Evolutionary conservation across 2,888 invertebrate species (phyloP).

Genomic region (Meiosimyza decipiens): DNA sequence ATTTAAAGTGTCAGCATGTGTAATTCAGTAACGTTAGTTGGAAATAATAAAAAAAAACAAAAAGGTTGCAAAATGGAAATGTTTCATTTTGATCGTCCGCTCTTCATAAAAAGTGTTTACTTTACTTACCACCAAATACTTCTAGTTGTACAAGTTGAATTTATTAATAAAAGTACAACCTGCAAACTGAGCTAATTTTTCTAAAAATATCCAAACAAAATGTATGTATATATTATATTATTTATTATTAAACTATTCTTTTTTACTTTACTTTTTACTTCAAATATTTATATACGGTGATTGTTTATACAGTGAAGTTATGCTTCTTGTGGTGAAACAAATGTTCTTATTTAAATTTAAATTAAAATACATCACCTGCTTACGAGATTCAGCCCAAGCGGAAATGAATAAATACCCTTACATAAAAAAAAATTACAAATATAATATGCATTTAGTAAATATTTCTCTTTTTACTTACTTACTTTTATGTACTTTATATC

Average conservation of each 20-base stretch:
- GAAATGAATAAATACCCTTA: slow-evolving; percentile 35
- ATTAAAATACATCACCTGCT: slow-evolving; percentile 28
- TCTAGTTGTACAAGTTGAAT: no score
- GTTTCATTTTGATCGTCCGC: no score
- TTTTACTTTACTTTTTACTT: slow-evolving; percentile 4
- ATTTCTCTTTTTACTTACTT: slow-evolving; percentile 10
- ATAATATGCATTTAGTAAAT: slow-evolving; percentile 23
- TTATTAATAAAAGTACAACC: no score
- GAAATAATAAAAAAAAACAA: no score
- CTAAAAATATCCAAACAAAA: no score
- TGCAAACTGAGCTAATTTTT: no score
- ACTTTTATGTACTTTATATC: slow-evolving; percentile 19
- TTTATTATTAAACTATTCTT: neutral
- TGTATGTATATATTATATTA: no score
- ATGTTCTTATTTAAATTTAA: slow-evolving; percentile 6
- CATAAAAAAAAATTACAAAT: slow-evolving; percentile 31
- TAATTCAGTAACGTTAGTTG: no score
- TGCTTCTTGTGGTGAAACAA: slow-evolving; percentile 25
- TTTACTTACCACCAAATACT: no score
- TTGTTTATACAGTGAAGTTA: slow-evolving; percentile 33
- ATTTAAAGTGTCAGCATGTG: no score
- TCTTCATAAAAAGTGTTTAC: no score
- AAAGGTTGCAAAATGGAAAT: no score
- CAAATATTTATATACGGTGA: slow-evolving; percentile 32
- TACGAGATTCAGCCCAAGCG: slow-evolving; percentile 26